phyloP scores from a whole-genome alignment of 2,888 invertebrate species.

The Drosophila meridiana region DNA sequence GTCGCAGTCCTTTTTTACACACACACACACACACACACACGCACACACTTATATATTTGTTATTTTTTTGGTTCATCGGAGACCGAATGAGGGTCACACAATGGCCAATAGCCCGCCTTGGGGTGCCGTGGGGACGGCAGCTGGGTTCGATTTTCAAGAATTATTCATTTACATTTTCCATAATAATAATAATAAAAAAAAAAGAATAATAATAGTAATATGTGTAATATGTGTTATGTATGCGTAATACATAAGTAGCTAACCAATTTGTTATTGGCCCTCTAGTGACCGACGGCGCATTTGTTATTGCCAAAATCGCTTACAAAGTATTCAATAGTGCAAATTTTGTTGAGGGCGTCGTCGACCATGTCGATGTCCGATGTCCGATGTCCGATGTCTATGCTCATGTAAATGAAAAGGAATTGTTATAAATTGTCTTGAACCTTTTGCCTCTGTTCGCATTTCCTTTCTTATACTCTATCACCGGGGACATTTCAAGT shows the following conservation, averaged over 20 bases:
- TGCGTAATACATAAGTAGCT: conserved; percentile 33
- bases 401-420: conserved; percentile 65
- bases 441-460: conserved; percentile 40
- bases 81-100: conserved; percentile 52
- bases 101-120: conserved; percentile 27
- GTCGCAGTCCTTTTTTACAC: conserved; percentile 24
- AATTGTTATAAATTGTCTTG: conserved; percentile 75
- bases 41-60: conserved; percentile 2
- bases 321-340: conserved; percentile 73
- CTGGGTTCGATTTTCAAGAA: conserved; percentile 38
- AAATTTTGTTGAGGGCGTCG: conserved; percentile 27
- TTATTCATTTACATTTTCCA: conserved; percentile 71
- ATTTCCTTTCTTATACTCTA: conserved; percentile 13
- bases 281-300: conserved; percentile 48
- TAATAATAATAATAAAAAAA: conserved; percentile 31
- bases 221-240: conserved; percentile 14
- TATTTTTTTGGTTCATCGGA: conserved; percentile 45
- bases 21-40: not conserved
- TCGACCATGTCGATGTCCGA: not conserved
- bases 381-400: conserved; percentile 21
- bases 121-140: not conserved
- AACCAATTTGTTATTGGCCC: conserved; percentile 55
- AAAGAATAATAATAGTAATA: conserved; percentile 36
- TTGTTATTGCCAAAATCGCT: conserved; percentile 67
- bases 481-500: no score